Percentiles rank a stretch among this genome's conserved stretches.
phyloP scores from a whole-genome alignment of 2,888 invertebrate species.

The Cecidostiba fungosa region DNA sequence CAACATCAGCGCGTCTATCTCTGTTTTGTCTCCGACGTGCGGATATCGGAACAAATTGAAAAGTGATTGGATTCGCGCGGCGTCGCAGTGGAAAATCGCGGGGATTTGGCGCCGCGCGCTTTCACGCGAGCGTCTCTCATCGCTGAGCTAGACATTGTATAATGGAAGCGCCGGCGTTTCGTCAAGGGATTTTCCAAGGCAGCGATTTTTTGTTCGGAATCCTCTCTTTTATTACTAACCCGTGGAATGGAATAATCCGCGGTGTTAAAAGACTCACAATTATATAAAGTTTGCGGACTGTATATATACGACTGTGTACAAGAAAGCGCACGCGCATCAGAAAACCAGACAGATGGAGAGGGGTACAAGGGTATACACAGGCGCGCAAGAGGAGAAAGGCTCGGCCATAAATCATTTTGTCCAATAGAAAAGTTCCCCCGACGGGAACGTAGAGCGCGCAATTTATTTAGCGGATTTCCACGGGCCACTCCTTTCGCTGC shows the following conservation, averaged over 20 bases:
- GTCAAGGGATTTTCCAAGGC: background rate
- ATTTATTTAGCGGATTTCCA: conserved; percentile 65
- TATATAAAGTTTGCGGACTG: too few relatives aligned
- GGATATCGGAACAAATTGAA: conserved; percentile 39
- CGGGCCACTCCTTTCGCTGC: conserved; percentile 26
- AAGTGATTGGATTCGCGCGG: conserved; percentile 39
- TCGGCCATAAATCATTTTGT: conserved; percentile 67
- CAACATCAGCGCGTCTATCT: conserved; percentile 3
- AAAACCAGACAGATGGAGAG: conserved; percentile 43
- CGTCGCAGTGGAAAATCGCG: background rate
- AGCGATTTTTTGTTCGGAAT: background rate
- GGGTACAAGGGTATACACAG: background rate
- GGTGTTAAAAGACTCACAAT: too few relatives aligned
- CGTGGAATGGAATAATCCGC: background rate
- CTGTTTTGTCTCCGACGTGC: background rate
- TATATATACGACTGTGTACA: too few relatives aligned
- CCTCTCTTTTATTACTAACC: background rate
- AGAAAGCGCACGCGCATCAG: conserved; percentile 5
- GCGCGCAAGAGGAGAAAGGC: background rate
- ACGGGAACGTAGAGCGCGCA: conserved; percentile 36
- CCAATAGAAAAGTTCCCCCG: conserved; percentile 63
- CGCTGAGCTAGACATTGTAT: too few relatives aligned
- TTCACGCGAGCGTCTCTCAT: background rate
- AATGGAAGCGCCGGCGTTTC: too few relatives aligned
- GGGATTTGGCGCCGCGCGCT: background rate